These are phyloP conservation scores for Chaetodon auriga DNA, from an alignment of 2,113 vertebrate genomes.

Conservation along the genomic window DNA sequence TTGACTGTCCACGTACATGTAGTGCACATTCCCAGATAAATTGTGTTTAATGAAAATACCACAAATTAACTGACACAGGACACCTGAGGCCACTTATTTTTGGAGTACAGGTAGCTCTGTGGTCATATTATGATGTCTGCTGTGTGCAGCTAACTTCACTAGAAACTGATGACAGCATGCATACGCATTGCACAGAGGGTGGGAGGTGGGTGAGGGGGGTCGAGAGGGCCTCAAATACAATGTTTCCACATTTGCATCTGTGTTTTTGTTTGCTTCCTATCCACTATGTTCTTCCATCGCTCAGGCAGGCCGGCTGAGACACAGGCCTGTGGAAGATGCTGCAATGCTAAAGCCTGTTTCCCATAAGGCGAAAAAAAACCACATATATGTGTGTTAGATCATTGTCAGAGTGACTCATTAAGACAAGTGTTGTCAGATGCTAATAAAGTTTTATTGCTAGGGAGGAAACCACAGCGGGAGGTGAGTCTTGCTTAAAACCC, in stretches of 20 bases:
- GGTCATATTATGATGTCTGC: neutral
- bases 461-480: constrained; percentile 44
- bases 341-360: constrained; percentile 14
- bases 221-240: no score
- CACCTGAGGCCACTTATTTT: no score
- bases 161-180: neutral
- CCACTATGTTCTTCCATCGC: neutral
- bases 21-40: no score
- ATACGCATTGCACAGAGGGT: neutral
- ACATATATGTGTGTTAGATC: constrained; percentile 42
- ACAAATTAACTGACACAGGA: no score
- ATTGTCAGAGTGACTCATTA: constrained; percentile 44
- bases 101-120: no score
- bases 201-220: neutral
- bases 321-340: neutral
- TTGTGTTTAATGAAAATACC: no score
- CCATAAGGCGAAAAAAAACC: constrained; percentile 8
- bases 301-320: neutral
- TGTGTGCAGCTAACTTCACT: neutral
- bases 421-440: constrained; percentile 53
- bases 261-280: no score
- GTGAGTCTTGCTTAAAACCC: constrained; percentile 3
- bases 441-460: constrained; percentile 33
- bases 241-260: no score
- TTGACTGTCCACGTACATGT: no score